Base-by-base conservation (phyloP, 2,797 vertebrate species). In the Pangasius sanitwongsei region DNA sequence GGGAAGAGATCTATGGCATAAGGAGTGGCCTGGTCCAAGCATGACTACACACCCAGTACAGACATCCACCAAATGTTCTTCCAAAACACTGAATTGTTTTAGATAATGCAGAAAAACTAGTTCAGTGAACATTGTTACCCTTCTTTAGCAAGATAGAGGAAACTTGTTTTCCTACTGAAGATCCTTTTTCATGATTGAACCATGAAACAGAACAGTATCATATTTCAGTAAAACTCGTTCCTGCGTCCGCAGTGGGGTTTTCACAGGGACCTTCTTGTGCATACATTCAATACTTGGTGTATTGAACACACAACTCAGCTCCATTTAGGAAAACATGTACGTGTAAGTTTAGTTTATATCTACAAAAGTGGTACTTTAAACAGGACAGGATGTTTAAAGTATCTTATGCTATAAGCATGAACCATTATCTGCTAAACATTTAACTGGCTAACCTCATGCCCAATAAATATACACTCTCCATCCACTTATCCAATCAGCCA, bases 101-200 rank as follows among this genome's bases (percentile, higher is more conserved):
- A 78, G 41, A 63, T 78, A 63, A 87, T 63, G 15, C n/a, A 63
- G 72, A 31, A 77, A 20, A 34, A 63, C 25, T 65, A n/a, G 81
- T 83, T 13, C 55, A 82, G 18, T 31, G 28, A 80, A 80, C 53
- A 25, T 34, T 37, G 74, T 78, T 78, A 57, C 34, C 23, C 11
- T 69, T 55, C n/a, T 69, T 37, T 31, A 85, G 3, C 65, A 70
- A 85, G 18, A n/a, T 25, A 16, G 16, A 63, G 86, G 18, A 80
- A 87, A 70, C 86, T 50, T 41, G 85, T 86, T 86, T 86, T n/a
- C 13, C 57, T 31, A 63, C 85, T 48, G n/a, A 69, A 85, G 9
- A 69, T 34, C 6, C 37, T 55, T 70, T 55, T 69, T 55, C 48
- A 70, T 55, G 63, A 53, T 70, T 55, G 34, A 55, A 55, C n/a